A percentile compares a stretch with the other conserved stretches of the same genome.
Conservation (phyloP, 2,888 invertebrate species). For the Brachyopa scutellaris region DNA sequence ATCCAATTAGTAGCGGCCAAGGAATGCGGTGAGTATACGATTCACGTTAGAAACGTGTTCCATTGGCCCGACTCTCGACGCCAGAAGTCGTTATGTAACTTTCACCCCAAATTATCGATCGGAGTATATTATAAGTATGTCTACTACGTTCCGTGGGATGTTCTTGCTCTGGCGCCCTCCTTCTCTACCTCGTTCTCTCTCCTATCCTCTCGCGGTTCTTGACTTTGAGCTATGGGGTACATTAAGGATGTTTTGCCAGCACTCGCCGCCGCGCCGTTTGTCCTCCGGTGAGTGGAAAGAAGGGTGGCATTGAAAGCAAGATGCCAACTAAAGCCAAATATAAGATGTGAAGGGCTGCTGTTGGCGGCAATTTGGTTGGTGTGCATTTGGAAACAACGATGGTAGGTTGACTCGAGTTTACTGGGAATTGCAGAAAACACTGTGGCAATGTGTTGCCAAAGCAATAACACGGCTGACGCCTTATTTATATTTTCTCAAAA, state of each 20-base stretch:
- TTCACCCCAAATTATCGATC: constrained; percentile 70
- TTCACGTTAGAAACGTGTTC: constrained; percentile 46
- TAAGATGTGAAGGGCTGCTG: constrained; percentile 30
- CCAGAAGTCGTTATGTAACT: constrained; percentile 63
- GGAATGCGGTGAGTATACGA: constrained; percentile 38
- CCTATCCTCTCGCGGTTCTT: background rate
- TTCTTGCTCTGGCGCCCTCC: background rate
- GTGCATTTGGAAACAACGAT: background rate
- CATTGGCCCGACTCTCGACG: constrained; percentile 31
- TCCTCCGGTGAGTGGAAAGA: background rate
- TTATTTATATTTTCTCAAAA: background rate
- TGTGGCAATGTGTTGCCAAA: constrained; percentile 7
- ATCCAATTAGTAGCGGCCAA: constrained; percentile 49
- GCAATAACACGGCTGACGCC: background rate
- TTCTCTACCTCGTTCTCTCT: constrained; percentile 10
- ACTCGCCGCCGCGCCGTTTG: background rate
- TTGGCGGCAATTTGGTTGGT: background rate
- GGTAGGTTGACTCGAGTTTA: constrained; percentile 10
- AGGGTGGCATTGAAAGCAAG: constrained; percentile 56
- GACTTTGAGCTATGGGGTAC: constrained; percentile 17
- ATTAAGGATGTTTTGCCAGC: constrained; percentile 24
- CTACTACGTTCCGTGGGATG: constrained; percentile 43
- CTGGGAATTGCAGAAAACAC: constrained; percentile 19
- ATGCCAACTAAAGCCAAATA: constrained; percentile 40
- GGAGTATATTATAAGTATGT: constrained; percentile 32